Evolutionary conservation across 2,888 invertebrate species (phyloP).

Genomic region (Argyresthia goedartella): DNA sequence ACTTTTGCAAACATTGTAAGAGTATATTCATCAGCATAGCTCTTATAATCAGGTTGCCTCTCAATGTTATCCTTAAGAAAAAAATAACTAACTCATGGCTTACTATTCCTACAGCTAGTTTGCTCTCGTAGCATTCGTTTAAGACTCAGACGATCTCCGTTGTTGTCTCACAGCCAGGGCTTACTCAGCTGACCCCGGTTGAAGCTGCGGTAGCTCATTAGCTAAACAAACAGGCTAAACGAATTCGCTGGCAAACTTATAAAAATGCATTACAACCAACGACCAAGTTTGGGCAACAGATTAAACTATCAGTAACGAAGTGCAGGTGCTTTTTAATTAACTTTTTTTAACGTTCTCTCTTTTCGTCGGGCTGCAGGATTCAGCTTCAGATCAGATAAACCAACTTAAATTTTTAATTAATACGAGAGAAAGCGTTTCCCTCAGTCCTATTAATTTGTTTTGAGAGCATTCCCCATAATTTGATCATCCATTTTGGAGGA

Average conservation of each 20-base stretch:
- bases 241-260: not conserved
- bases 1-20: too few species aligned
- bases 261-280: not conserved
- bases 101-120: too few species aligned
- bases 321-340: not conserved
- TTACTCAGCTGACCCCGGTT: not conserved
- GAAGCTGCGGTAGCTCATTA: not conserved
- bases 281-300: not conserved
- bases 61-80: too few species aligned
- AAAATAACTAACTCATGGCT: too few species aligned
- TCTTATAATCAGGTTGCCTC: too few species aligned
- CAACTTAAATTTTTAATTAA: not conserved
- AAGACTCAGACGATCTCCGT: too few species aligned
- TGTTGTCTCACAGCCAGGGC: too few species aligned
- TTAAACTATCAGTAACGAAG: constrained; percentile 3
- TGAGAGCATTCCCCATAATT: too few species aligned
- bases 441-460: not conserved
- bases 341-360: not conserved
- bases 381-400: not conserved
- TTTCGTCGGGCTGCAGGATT: too few species aligned
- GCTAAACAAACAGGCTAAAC: not conserved
- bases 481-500: not conserved
- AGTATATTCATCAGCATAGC: too few species aligned
- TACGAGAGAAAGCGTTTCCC: not conserved
- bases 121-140: too few species aligned